Evolutionary conservation across 2,113 vertebrate genomes (phyloP).

Genomic region (Rhodinocichla rosea): DNA sequence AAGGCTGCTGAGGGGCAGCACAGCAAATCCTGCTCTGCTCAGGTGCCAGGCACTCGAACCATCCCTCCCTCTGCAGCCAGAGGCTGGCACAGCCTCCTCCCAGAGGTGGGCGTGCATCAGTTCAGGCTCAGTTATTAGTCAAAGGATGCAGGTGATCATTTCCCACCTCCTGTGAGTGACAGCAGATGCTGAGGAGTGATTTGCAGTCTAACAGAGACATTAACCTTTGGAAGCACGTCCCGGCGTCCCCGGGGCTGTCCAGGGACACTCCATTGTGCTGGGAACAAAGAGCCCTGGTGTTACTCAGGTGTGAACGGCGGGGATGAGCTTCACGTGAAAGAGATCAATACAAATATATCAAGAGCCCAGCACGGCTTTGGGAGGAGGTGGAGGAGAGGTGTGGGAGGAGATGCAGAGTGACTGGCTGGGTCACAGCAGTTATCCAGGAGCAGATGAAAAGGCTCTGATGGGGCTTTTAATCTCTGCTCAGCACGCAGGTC

Average conservation of each 20-base stretch:
- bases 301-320: not conserved
- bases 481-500: not conserved
- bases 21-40: fast-evolving
- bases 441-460: not conserved
- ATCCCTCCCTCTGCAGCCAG: not conserved
- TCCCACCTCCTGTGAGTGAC: not conserved
- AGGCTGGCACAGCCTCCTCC: not conserved
- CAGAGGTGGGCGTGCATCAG: fast-evolving
- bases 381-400: not conserved
- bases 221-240: conserved; percentile 33
- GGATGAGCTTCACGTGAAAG: conserved; percentile 21
- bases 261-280: not conserved
- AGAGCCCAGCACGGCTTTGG: not conserved
- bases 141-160: conserved; percentile 14
- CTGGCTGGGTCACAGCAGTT: not conserved
- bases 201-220: conserved; percentile 48
- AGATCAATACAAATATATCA: conserved; percentile 52
- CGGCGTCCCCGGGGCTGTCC: not conserved
- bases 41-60: fast-evolving
- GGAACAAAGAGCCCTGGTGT: conserved; percentile 38
- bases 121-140: not conserved
- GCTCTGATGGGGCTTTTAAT: not conserved
- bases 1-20: not conserved
- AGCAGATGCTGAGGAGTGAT: not conserved
- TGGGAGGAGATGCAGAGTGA: fast-evolving